phyloP scores from a whole-genome alignment of 2,113 vertebrate genomes.

The Cyphomyrus discorhynchus region DNA sequence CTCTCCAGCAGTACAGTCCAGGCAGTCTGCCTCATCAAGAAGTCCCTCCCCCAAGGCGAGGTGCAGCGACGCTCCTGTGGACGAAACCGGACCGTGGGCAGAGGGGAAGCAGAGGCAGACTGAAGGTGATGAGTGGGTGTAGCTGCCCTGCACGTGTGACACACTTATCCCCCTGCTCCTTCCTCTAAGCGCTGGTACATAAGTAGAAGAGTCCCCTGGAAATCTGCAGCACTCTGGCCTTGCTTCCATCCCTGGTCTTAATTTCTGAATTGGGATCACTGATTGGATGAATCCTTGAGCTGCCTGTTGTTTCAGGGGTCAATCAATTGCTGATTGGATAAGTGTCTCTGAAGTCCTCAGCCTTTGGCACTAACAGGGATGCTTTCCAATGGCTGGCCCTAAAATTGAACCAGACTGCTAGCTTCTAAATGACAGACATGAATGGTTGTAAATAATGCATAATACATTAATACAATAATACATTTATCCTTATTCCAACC shows the following conservation, averaged over 20 bases:
- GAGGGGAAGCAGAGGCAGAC: constrained; percentile 11
- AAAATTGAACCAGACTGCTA: background rate
- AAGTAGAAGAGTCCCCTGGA: background rate
- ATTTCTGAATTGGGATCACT: background rate
- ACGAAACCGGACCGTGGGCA: background rate
- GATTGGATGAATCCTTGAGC: constrained; percentile 13
- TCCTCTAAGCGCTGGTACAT: background rate
- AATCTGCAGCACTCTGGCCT: background rate
- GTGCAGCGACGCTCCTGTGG: background rate
- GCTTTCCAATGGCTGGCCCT: background rate
- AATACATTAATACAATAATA: background rate
- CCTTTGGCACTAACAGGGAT: background rate
- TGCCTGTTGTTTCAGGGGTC: background rate
- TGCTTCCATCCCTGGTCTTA: background rate
- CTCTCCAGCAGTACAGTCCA: constrained; percentile 32
- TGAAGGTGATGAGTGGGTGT: constrained; percentile 19
- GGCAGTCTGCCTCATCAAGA: constrained; percentile 18
- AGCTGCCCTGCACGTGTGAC: background rate
- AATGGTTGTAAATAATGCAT: background rate
- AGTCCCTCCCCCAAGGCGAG: constrained; percentile 18
- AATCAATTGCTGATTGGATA: background rate
- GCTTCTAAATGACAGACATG: background rate
- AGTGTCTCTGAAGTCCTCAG: background rate
- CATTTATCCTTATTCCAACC: background rate
- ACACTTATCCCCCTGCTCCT: background rate